These are phyloP conservation scores for Eledona agricola DNA, from an alignment of 2,888 invertebrate species.

Conservation along the genomic window DNA sequence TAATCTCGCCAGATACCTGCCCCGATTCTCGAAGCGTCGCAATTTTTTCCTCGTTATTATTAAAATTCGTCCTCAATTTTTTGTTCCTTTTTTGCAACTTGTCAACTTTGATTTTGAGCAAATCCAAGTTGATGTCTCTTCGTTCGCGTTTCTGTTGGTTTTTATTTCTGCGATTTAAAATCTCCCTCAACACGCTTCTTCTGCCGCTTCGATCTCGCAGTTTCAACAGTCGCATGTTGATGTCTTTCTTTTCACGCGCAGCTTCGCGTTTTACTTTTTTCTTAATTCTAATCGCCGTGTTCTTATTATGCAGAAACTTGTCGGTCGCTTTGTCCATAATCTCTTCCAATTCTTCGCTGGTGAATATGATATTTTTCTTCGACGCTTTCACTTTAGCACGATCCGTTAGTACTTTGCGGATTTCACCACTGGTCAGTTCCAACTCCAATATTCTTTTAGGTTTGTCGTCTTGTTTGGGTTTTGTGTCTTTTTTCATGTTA, in stretches of 20 bases:
- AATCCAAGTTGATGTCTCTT: constrained; percentile 55
- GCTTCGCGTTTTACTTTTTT: constrained; percentile 11
- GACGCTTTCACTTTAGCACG: constrained; percentile 52
- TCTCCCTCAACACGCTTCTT: constrained; percentile 10
- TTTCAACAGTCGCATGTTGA: constrained; percentile 43
- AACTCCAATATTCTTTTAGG: constrained; percentile 33
- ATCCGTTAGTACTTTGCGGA: constrained; percentile 52
- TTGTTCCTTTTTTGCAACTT: constrained; percentile 28
- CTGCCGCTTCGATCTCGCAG: constrained; percentile 13
- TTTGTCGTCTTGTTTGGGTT: constrained; percentile 15
- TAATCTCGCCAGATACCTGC: constrained; percentile 45
- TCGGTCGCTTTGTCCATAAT: constrained; percentile 50
- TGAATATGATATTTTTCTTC: constrained; percentile 49
- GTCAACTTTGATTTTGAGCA: constrained; percentile 48
- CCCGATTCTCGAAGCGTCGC: constrained; percentile 44
- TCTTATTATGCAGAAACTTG: constrained; percentile 42
- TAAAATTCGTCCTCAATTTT: constrained; percentile 28
- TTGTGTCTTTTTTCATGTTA: constrained; percentile 35
- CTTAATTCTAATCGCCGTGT: constrained; percentile 29
- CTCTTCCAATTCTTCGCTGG: constrained; percentile 52
- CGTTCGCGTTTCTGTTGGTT: constrained; percentile 34
- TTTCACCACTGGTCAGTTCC: constrained; percentile 50
- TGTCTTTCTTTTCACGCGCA: constrained; percentile 39
- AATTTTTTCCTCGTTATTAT: constrained; percentile 38
- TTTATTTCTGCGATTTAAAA: too few species aligned